Evolutionary conservation across 2,113 vertebrate genomes (phyloP).

Genomic region (Romanogobio albipinnatus): DNA sequence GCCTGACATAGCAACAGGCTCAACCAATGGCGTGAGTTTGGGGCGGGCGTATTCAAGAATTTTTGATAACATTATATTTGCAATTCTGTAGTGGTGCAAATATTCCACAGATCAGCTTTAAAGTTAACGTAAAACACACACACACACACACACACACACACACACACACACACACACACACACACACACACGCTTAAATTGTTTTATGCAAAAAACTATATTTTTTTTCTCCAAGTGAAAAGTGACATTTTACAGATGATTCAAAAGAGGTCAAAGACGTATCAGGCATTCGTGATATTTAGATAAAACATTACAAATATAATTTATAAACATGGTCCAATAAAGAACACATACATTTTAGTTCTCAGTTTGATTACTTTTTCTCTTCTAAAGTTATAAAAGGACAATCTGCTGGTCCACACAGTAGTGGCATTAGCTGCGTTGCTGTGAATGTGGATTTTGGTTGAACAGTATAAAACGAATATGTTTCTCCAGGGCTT

Average conservation of each 20-base stretch:
- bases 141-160: not conserved
- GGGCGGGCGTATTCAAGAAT: not conserved
- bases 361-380: not conserved
- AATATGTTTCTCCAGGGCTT: conserved; percentile 42
- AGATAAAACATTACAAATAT: not conserved
- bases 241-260: not conserved
- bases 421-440: not conserved
- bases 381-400: not conserved
- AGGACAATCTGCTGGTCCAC: not conserved
- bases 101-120: not conserved
- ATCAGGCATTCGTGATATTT: not conserved
- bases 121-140: not conserved
- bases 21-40: conserved; percentile 1
- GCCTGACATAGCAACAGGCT: conserved; percentile 28
- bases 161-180: not conserved
- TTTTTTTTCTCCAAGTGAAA: not conserved
- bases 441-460: conserved; percentile 7
- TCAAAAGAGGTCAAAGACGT: not conserved
- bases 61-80: not conserved
- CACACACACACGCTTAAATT: not conserved
- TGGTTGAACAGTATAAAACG: conserved; percentile 27
- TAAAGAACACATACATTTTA: not conserved
- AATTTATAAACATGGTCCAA: not conserved
- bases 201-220: not conserved
- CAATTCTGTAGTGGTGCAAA: not conserved